Conservation (phyloP, 1,140 invertebrate species). For the Elymnias hypermnestra region DNA sequence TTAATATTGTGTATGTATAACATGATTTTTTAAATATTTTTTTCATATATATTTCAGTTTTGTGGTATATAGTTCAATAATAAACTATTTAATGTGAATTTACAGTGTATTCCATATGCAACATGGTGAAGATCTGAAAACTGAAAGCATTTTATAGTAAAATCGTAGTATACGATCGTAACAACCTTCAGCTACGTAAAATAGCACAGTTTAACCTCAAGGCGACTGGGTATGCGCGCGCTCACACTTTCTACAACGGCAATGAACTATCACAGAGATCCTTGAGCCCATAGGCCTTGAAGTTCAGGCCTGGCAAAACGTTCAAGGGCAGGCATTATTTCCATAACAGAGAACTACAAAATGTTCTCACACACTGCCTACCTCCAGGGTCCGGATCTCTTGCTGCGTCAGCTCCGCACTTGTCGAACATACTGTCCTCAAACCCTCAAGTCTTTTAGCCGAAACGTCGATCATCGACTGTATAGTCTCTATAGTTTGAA, state of each 20-base stretch:
- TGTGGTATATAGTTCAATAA: too few species aligned
- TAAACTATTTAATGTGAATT: too few species aligned
- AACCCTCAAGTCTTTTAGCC: slow-evolving; percentile 91
- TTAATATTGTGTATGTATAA: too few species aligned
- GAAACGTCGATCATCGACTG: slow-evolving; percentile 97
- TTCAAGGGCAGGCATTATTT: slow-evolving; percentile 71
- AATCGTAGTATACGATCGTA: slow-evolving; percentile 12
- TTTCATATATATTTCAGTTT: too few species aligned
- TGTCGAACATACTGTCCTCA: slow-evolving; percentile 94
- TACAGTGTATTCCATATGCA: too few species aligned
- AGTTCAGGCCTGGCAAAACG: slow-evolving; percentile 38
- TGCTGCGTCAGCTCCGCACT: slow-evolving; percentile 95
- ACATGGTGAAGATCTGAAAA: neutral
- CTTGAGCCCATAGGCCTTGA: slow-evolving; percentile 59
- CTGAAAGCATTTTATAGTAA: slow-evolving; percentile 4
- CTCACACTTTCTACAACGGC: slow-evolving; percentile 47
- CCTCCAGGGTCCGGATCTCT: slow-evolving; percentile 95
- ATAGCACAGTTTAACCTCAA: slow-evolving; percentile 27
- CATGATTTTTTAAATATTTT: too few species aligned
- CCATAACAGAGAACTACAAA: slow-evolving; percentile 20
- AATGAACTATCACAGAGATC: slow-evolving; percentile 56
- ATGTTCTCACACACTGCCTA: slow-evolving; percentile 55
- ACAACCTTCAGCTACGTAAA: slow-evolving; percentile 13
- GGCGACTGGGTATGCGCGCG: slow-evolving; percentile 33
- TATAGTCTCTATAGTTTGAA: slow-evolving; percentile 78